phyloP scores from a whole-genome alignment of 2,797 vertebrate species.

The Darevskia nairensis region DNA sequence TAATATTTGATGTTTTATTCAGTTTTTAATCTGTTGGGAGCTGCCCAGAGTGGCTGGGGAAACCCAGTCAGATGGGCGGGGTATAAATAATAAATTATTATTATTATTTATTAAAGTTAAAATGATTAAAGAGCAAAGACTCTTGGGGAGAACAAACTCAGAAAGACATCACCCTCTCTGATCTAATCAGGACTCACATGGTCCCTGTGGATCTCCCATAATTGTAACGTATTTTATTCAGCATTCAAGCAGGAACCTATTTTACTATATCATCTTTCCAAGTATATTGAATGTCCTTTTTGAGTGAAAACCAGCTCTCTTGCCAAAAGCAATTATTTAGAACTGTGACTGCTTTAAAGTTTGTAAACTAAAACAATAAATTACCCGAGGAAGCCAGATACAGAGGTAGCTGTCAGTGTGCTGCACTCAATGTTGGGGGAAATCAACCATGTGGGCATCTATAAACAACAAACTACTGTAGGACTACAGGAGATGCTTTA shows the following conservation, averaged over 20 bases:
- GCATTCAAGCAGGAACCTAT: background rate
- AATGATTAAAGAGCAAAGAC: slow-evolving; percentile 11
- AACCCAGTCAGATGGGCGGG: too few relatives aligned
- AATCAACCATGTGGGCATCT: background rate
- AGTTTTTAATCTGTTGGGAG: too few relatives aligned
- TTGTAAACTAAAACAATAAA: background rate
- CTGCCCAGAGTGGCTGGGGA: too few relatives aligned
- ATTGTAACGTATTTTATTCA: background rate
- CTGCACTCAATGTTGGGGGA: background rate
- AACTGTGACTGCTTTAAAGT: background rate
- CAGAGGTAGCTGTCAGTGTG: background rate
- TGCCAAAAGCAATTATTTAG: slow-evolving; percentile 6
- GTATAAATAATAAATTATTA: too few relatives aligned
- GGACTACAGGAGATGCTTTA: background rate
- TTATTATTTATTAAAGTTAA: background rate
- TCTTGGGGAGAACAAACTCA: background rate
- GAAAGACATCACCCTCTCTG: background rate
- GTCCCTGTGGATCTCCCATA: background rate
- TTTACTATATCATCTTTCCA: slow-evolving; percentile 12
- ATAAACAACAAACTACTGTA: too few relatives aligned
- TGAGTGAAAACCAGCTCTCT: slow-evolving; percentile 4
- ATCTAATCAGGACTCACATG: slow-evolving; percentile 3
- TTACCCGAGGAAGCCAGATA: background rate
- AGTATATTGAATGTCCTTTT: background rate
- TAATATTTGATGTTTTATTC: too few relatives aligned